A percentile compares a stretch with the other conserved stretches of the same genome.
phyloP scores from a whole-genome alignment of 2,797 vertebrate species.

The Lepilemur ruficaudatus region DNA sequence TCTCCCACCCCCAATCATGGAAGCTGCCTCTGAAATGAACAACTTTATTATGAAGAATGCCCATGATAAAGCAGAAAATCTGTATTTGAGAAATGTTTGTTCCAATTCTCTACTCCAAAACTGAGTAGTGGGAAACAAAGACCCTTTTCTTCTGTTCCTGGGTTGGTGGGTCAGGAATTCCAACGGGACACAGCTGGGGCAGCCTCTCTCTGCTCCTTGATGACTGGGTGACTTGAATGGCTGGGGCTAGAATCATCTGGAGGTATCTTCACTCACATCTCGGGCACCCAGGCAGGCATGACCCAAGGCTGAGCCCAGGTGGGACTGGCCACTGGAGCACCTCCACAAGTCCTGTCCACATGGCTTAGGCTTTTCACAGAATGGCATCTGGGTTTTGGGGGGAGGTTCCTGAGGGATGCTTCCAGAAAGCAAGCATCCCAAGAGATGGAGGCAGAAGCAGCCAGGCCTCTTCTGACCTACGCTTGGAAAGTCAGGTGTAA shows the following conservation, averaged over 20 bases:
- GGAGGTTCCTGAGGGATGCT: not conserved
- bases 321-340: accelerated
- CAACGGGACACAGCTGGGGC: not conserved
- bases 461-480: not conserved
- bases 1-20: accelerated
- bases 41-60: not conserved
- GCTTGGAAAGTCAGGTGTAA: not conserved
- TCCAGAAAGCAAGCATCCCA: not conserved
- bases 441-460: not conserved
- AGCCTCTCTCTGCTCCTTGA: not conserved
- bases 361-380: not conserved
- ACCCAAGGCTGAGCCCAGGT: not conserved
- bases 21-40: not conserved
- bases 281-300: accelerated
- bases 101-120: not conserved
- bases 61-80: not conserved
- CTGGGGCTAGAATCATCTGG: not conserved
- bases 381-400: not conserved
- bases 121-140: not conserved
- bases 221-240: too few relatives aligned
- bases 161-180: not conserved
- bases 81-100: accelerated
- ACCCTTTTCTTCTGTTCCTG: not conserved
- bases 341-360: accelerated
- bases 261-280: not conserved